Percentiles rank a stretch among this genome's conserved stretches.
phyloP scores from a whole-genome alignment of 2,888 invertebrate species.

The Cantharis nigra region DNA sequence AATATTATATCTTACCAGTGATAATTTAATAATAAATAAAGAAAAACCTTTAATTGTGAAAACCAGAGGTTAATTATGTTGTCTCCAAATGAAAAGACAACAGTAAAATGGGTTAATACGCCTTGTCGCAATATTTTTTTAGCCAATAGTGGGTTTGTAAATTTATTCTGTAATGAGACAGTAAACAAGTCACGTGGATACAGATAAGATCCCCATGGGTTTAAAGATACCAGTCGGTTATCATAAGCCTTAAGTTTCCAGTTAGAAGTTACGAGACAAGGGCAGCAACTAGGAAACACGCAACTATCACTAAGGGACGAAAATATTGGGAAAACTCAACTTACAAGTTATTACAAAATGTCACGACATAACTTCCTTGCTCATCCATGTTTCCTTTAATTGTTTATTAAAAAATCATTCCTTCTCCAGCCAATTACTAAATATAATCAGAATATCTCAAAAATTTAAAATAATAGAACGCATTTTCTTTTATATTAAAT shows the following conservation, averaged over 20 bases:
- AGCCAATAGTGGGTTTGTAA: constrained; percentile 16
- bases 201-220: constrained; percentile 27
- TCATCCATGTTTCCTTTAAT: constrained; percentile 11
- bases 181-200: constrained; percentile 29
- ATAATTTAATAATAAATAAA: neutral
- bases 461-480: neutral
- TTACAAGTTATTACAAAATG: constrained; percentile 41
- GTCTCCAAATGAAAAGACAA: neutral
- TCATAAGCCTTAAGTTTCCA: constrained; percentile 28
- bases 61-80: neutral
- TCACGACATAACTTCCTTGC: constrained; percentile 38
- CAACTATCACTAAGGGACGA: constrained; percentile 44
- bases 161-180: constrained; percentile 22
- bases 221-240: constrained; percentile 27
- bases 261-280: constrained; percentile 37
- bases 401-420: constrained; percentile 8
- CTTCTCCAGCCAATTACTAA: neutral
- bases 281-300: constrained; percentile 40
- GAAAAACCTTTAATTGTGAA: neutral
- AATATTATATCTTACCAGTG: neutral
- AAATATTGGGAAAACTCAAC: constrained; percentile 34
- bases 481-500: constrained; percentile 28
- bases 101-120: neutral
- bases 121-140: neutral
- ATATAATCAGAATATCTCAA: neutral